Evolutionary conservation across 2,797 vertebrate species (phyloP), one percentile per base, ranked within the genome.

Genomic region (Arctocebus calabarensis): DNA sequence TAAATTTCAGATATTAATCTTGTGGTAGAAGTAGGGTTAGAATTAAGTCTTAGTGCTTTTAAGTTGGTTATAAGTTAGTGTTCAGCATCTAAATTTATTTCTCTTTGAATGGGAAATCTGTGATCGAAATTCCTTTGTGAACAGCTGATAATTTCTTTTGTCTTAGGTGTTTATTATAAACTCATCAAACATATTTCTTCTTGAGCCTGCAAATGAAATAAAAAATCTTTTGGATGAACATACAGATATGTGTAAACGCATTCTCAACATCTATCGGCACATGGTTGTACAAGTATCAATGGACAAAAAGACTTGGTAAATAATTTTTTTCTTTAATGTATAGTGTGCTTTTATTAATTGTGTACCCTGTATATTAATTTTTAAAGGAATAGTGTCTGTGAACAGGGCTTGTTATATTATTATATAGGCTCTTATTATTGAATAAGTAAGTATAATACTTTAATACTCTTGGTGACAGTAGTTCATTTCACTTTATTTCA

Each of bases 291-390:
- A 99, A 97, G 99, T 99, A 97, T 99, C 99, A 96, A 99, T 99
- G 99, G 99, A 99, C 98, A 99, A 99, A 98, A 99, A 99, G 97
- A 99, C 99, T 97, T 99, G 99, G 99, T 99, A 99, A 98, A 95
- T 97, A 94, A 27, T 93, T 37, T 68, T 43, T 96, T 96, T 98
- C 17, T 70, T 96, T 95, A 73, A 5, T 48, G 20, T 52, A n/a
- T 88, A 12, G 7, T 43, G 20, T 57, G 45, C 84, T 10, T 55
- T 11, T 55, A n/a, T 37, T 90, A 82, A 23, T n/a, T 94, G 75
- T 94, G 2, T 96, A 27, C 19, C 48, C n/a, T 59, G 16, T 94
- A 79, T 61, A 43, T 20, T 89, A 82, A 85, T 64, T 96, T 92
- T 83, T 90, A 78, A 48, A 94, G 45, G 37, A 86, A 71, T 57